Base-by-base conservation (phyloP, 2,888 invertebrate species). In the Acrocyrtus sp. region DNA sequence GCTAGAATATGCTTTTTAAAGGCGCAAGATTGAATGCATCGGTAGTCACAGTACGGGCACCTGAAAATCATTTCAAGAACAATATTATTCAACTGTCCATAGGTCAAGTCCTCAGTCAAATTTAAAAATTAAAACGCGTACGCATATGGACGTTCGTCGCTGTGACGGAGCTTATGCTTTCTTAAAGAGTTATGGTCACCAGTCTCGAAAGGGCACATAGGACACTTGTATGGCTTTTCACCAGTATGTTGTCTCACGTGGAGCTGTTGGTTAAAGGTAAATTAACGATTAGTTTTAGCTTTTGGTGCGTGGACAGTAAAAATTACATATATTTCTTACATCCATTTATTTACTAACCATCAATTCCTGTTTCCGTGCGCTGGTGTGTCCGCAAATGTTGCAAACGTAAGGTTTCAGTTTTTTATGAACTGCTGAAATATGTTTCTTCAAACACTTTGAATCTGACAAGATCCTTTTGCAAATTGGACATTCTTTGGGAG, bases 241-340 rank as follows among this genome's bases (percentile, higher is more conserved):
- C 92, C 90, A 0, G 92, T 92, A 81, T 93, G 92, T 79, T 90
- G 91, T 12, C 92, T 85, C 81, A 90, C 85, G 83, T 93, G 93
- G 78, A 92, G 87, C 81, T 84, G n/a, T n/a, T n/a, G n/a, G n/a
- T n/a, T n/a, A n/a, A n/a, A n/a, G n/a, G n/a, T n/a, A n/a, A 29
- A 17, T 50, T 21, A 48, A 51, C 19, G 12, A 62, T 45, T 43
- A 6, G 2, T n/a, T n/a, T n/a, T n/a, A n/a, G n/a, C n/a, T n/a
- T n/a, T n/a, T n/a, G n/a, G n/a, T n/a, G n/a, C n/a, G n/a, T n/a
- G n/a, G n/a, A n/a, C n/a, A n/a, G n/a, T n/a, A n/a, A 48, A 61
- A 26, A 43, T n/a, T n/a, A n/a, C n/a, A n/a, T n/a, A n/a, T n/a
- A n/a, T n/a, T n/a, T n/a, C n/a, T n/a, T n/a, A n/a, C n/a, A n/a